These are phyloP conservation scores for Melieria picta DNA, from an alignment of 2,888 invertebrate genomes.

Conservation along the genomic window DNA sequence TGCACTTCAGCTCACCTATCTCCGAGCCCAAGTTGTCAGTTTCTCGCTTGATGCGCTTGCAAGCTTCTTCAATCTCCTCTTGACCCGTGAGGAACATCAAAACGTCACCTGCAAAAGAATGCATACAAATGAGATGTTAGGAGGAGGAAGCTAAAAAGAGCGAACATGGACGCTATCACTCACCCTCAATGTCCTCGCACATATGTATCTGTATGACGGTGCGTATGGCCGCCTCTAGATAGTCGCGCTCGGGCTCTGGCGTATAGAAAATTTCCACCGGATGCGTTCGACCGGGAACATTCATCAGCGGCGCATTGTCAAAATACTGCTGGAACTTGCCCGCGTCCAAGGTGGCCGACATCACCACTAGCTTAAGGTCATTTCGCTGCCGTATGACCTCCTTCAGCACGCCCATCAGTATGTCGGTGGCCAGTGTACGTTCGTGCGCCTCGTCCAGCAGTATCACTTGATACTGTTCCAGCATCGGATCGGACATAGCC, in stretches of 20 bases:
- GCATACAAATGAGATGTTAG: background rate
- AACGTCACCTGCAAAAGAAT: constrained; percentile 77
- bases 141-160: no score
- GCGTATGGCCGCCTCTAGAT: constrained; percentile 97
- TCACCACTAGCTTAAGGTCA: constrained; percentile 96
- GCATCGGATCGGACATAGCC: constrained; percentile 98
- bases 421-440: constrained; percentile 97
- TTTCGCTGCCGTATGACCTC: constrained; percentile 88
- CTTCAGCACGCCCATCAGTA: constrained; percentile 97
- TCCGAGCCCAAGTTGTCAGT: constrained; percentile 96
- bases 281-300: constrained; percentile 95
- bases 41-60: constrained; percentile 95
- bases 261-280: constrained; percentile 99
- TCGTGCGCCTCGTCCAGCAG: constrained; percentile 99
- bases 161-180: background rate
- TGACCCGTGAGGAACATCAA: constrained; percentile 90
- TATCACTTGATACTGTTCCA: constrained; percentile 89
- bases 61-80: constrained; percentile 98
- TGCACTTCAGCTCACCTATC: constrained; percentile 96
- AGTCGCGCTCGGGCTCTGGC: constrained; percentile 97
- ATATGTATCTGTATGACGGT: constrained; percentile 97
- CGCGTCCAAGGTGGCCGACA: constrained; percentile 99
- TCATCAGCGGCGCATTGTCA: constrained; percentile 98
- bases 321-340: constrained; percentile 99
- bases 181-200: constrained; percentile 83